phyloP scores from a whole-genome alignment of 2,888 invertebrate species.

The Monoplex corrugatus region DNA sequence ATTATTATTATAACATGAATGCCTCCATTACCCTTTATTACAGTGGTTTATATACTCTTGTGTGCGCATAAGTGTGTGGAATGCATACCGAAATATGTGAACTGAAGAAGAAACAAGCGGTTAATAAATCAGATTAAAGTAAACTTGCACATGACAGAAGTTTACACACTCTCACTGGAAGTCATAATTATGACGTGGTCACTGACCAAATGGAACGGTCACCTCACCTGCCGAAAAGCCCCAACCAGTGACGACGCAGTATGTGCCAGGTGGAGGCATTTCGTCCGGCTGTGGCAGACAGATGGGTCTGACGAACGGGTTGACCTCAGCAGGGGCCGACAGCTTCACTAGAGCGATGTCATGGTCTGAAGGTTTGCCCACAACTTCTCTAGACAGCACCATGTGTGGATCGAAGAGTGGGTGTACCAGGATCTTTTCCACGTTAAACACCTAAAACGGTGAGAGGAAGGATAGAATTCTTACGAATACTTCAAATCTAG shows the following conservation, averaged over 20 bases:
- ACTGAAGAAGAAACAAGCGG: too few relatives aligned
- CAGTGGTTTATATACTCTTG: too few relatives aligned
- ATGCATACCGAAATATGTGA: too few relatives aligned
- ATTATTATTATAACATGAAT: background rate
- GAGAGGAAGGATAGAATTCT: background rate
- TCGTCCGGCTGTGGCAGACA: slow-evolving; percentile 86
- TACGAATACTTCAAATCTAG: background rate
- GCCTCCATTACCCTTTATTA: too few relatives aligned
- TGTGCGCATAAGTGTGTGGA: too few relatives aligned
- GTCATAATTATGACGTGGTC: too few relatives aligned
- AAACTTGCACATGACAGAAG: too few relatives aligned
- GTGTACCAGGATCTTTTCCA: slow-evolving; percentile 83
- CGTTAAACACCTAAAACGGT: slow-evolving; percentile 42
- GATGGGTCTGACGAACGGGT: slow-evolving; percentile 87
- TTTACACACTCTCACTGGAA: too few relatives aligned
- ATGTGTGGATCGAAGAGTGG: slow-evolving; percentile 87
- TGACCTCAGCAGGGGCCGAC: slow-evolving; percentile 84
- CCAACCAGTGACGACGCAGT: slow-evolving; percentile 71
- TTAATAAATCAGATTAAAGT: too few relatives aligned
- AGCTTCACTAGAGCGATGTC: slow-evolving; percentile 90
- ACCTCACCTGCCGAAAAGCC: slow-evolving; percentile 56
- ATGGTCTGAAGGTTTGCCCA: slow-evolving; percentile 81
- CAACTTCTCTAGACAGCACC: background rate
- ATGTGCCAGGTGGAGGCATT: slow-evolving; percentile 72
- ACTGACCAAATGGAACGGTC: too few relatives aligned